Conservation (phyloP, 1,140 invertebrate species). For the Neodiprion pinetum region DNA sequence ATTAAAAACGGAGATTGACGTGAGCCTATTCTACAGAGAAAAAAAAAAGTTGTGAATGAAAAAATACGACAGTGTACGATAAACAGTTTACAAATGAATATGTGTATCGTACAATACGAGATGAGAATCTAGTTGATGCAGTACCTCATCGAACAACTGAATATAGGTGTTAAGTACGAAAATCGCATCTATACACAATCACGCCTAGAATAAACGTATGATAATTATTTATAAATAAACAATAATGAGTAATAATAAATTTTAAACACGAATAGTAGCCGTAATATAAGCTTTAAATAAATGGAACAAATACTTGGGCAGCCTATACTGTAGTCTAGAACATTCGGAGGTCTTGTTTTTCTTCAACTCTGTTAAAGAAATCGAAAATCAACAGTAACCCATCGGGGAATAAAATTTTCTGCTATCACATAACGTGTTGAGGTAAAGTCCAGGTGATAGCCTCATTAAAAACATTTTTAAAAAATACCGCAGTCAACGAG, state of each 20-base stretch:
- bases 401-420: too few species aligned
- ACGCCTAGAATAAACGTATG: constrained; percentile 13
- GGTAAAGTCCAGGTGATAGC: too few species aligned
- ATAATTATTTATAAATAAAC: constrained; percentile 15
- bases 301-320: background rate
- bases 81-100: background rate
- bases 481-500: too few species aligned
- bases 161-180: constrained; percentile 11
- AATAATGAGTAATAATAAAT: background rate
- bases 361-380: too few species aligned
- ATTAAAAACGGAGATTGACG: background rate
- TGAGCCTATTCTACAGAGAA: background rate
- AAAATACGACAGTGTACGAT: background rate
- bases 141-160: background rate
- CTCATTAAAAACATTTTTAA: too few species aligned
- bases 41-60: background rate
- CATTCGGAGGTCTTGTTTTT: too few species aligned
- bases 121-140: background rate
- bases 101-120: too few species aligned
- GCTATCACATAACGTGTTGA: too few species aligned
- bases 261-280: constrained; percentile 7
- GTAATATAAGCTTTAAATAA: constrained; percentile 14
- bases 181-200: constrained; percentile 18
- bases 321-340: background rate
- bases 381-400: too few species aligned